Conservation (phyloP, 1,140 invertebrate genomes). For the Pinna nobilis region DNA sequence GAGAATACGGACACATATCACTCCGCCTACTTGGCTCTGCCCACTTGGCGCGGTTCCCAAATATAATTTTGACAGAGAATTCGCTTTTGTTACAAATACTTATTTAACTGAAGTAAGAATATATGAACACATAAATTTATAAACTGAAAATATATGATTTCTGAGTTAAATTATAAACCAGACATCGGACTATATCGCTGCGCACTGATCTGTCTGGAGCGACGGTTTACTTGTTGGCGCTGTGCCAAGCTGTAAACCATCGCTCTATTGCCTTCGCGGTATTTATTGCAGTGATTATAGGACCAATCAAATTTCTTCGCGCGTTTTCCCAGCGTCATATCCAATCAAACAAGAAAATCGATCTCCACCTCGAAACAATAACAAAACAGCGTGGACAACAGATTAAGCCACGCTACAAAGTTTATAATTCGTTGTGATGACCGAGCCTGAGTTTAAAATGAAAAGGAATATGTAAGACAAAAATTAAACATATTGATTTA, state of each 20-base stretch:
- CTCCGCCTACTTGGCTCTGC: constrained; percentile 34
- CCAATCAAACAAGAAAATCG: constrained; percentile 28
- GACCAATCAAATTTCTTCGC: constrained; percentile 61
- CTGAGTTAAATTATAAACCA: constrained; percentile 10
- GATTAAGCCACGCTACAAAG: constrained; percentile 23
- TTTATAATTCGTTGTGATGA: too few species aligned
- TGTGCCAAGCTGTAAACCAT: constrained; percentile 33
- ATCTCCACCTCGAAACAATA: constrained; percentile 40
- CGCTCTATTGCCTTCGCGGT: constrained; percentile 19
- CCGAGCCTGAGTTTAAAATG: too few species aligned
- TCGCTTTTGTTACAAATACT: neutral
- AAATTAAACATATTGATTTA: neutral
- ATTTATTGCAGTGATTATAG: constrained; percentile 14
- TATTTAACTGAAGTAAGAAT: neutral
- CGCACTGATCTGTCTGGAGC: constrained; percentile 24
- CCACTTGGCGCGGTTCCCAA: constrained; percentile 48
- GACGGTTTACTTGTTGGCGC: constrained; percentile 36
- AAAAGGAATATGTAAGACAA: too few species aligned
- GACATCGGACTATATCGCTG: constrained; percentile 58
- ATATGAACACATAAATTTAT: neutral
- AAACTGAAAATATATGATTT: neutral
- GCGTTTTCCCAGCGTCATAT: constrained; percentile 36
- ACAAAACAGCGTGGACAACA: constrained; percentile 31
- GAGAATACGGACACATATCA: constrained; percentile 53
- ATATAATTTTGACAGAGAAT: neutral